These are phyloP conservation scores for Tinea semifulvella DNA, from an alignment of 2,888 invertebrate species.

Conservation along the genomic window DNA sequence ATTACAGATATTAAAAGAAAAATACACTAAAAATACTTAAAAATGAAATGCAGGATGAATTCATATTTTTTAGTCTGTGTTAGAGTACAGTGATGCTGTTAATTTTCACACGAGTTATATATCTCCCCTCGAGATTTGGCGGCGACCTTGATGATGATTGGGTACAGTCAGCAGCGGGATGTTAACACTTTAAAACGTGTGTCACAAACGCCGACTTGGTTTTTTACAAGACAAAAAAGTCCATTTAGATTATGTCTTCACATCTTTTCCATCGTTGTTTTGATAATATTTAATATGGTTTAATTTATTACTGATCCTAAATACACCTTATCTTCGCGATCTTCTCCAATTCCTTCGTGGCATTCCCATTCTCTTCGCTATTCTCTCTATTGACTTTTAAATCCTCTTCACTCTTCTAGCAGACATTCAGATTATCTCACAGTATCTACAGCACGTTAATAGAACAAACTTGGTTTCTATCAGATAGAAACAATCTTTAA, in stretches of 20 bases:
- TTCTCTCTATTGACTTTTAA: too few species aligned
- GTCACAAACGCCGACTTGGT: constrained; percentile 25
- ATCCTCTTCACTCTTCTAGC: too few species aligned
- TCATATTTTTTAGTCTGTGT: constrained; percentile 7
- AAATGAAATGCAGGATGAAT: not conserved
- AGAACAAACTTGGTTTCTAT: too few species aligned
- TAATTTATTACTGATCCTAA: too few species aligned
- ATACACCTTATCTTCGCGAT: too few species aligned
- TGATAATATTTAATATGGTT: constrained; percentile 5
- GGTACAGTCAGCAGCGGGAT: constrained; percentile 32
- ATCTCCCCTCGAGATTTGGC: constrained; percentile 29
- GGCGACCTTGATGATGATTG: constrained; percentile 35
- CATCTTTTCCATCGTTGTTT: constrained; percentile 15
- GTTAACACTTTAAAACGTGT: constrained; percentile 21
- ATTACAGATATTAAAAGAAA: too few species aligned
- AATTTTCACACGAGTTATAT: constrained; percentile 42
- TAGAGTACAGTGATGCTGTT: constrained; percentile 26
- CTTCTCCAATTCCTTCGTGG: too few species aligned
- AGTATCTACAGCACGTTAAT: too few species aligned
- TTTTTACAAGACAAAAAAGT: constrained; percentile 18
- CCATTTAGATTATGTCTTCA: constrained; percentile 8
- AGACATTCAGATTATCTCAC: too few species aligned
- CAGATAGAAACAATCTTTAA: too few species aligned
- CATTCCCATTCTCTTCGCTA: too few species aligned
- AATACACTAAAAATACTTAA: not conserved